These are phyloP conservation scores for Xyrauchen texanus DNA, from an alignment of 2,113 vertebrate species.

Conservation along the genomic window DNA sequence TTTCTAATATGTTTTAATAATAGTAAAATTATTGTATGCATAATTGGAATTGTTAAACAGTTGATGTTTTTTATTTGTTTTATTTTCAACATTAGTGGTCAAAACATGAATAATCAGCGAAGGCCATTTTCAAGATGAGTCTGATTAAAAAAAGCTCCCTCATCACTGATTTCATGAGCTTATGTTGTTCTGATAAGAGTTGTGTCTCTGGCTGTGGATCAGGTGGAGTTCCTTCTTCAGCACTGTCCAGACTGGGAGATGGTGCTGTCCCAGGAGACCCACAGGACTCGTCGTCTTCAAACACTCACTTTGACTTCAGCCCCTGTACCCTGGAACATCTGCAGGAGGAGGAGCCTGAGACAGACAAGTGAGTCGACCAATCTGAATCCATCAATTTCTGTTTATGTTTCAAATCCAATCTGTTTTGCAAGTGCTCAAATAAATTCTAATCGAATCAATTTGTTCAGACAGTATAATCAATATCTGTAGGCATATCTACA, in stretches of 20 bases:
- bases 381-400: too few relatives aligned
- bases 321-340: slow-evolving; percentile 82
- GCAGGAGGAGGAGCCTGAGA: slow-evolving; percentile 87
- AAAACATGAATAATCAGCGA: too few relatives aligned
- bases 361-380: slow-evolving; percentile 75
- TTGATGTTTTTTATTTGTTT: not conserved
- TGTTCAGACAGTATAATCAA: too few relatives aligned
- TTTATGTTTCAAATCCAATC: too few relatives aligned
- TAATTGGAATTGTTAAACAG: too few relatives aligned
- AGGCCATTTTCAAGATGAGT: too few relatives aligned
- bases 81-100: not conserved
- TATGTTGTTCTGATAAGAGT: not conserved
- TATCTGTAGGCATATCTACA: too few relatives aligned
- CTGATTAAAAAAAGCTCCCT: too few relatives aligned
- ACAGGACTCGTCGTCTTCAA: slow-evolving; percentile 71
- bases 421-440: too few relatives aligned
- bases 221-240: slow-evolving; percentile 56
- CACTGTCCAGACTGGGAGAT: slow-evolving; percentile 74
- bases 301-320: slow-evolving; percentile 86
- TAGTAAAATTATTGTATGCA: too few relatives aligned
- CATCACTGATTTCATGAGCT: not conserved
- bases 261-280: slow-evolving; percentile 68
- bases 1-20: too few relatives aligned
- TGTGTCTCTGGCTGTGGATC: not conserved
- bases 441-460: too few relatives aligned